Evolutionary conservation across 2,888 invertebrate genomes (phyloP).

Genomic region (Apotomis betuletana): DNA sequence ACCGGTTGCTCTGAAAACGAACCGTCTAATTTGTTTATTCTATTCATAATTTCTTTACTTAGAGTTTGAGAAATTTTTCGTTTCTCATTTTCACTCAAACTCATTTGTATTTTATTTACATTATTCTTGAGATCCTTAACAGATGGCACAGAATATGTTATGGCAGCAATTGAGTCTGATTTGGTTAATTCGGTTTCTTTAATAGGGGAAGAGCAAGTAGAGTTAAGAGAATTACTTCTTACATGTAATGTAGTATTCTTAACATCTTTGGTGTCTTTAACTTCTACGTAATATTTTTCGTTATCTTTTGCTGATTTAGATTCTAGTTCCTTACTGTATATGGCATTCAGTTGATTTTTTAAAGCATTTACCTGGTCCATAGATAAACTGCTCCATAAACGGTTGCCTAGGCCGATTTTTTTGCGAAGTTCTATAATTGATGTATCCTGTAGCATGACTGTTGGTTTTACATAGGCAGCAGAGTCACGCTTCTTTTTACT

Average conservation of each 20-base stretch:
- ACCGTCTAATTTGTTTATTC: conserved; percentile 79
- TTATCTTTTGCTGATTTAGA: conserved; percentile 66
- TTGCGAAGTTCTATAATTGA: conserved; percentile 74
- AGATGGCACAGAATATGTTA: conserved; percentile 71
- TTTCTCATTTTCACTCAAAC: conserved; percentile 87
- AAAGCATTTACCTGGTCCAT: conserved; percentile 92
- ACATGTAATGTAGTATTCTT: conserved; percentile 79
- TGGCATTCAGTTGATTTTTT: conserved; percentile 91
- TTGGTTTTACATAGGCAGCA: conserved; percentile 58
- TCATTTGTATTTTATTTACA: conserved; percentile 78
- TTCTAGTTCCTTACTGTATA: conserved; percentile 87
- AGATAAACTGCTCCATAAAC: conserved; percentile 92
- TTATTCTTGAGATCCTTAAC: conserved; percentile 78
- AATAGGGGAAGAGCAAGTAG: conserved; percentile 67
- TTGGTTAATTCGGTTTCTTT: conserved; percentile 72
- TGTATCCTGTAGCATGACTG: conserved; percentile 65
- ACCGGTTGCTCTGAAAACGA: conserved; percentile 42
- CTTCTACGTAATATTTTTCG: conserved; percentile 85
- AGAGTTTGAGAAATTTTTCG: conserved; percentile 88
- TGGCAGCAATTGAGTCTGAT: conserved; percentile 84
- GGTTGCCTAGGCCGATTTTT: conserved; percentile 87
- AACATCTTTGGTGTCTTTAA: conserved; percentile 69
- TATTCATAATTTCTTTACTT: conserved; percentile 88
- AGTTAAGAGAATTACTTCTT: conserved; percentile 83
- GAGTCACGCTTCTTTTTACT: conserved; percentile 62